Percentiles rank a stretch among this genome's conserved stretches.
Evolutionary conservation across 2,888 invertebrate species (phyloP).

Genomic region (Notocelia uddmanniana): DNA sequence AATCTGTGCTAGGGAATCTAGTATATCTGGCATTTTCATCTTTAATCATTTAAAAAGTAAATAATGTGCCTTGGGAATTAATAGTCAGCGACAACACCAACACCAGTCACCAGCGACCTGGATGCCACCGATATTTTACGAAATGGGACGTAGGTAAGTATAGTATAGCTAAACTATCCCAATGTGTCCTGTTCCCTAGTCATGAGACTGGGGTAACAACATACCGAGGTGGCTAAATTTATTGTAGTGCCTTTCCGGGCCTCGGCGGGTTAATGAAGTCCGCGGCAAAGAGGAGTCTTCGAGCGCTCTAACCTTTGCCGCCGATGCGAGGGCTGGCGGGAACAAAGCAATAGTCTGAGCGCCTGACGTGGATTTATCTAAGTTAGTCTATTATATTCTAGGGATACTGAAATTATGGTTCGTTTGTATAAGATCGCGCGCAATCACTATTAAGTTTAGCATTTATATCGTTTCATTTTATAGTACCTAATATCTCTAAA

Average conservation of each 20-base stretch:
- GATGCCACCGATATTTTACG: not conserved
- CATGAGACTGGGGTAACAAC: not conserved
- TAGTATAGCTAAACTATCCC: too few species aligned
- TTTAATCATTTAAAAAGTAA: too few species aligned
- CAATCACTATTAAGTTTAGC: too few species aligned
- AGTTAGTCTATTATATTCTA: not conserved
- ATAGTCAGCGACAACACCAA: too few species aligned
- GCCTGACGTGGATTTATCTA: not conserved
- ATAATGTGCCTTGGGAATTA: too few species aligned
- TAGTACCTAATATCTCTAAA: too few species aligned
- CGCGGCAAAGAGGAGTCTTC: conserved; percentile 21
- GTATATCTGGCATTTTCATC: too few species aligned
- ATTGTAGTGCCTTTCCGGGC: conserved; percentile 18
- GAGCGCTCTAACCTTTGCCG: conserved; percentile 34
- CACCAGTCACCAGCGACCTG: too few species aligned
- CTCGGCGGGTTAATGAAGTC: conserved; percentile 35
- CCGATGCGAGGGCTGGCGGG: conserved; percentile 19
- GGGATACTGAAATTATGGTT: too few species aligned
- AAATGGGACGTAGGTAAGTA: not conserved
- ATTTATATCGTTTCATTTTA: too few species aligned
- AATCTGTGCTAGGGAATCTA: too few species aligned
- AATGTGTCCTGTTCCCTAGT: not conserved
- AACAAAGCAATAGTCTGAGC: conserved; percentile 7
- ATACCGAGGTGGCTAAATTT: not conserved
- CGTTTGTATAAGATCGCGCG: too few species aligned